Conservation (phyloP, 2,888 invertebrate species). For the Tubulanus polymorphus region DNA sequence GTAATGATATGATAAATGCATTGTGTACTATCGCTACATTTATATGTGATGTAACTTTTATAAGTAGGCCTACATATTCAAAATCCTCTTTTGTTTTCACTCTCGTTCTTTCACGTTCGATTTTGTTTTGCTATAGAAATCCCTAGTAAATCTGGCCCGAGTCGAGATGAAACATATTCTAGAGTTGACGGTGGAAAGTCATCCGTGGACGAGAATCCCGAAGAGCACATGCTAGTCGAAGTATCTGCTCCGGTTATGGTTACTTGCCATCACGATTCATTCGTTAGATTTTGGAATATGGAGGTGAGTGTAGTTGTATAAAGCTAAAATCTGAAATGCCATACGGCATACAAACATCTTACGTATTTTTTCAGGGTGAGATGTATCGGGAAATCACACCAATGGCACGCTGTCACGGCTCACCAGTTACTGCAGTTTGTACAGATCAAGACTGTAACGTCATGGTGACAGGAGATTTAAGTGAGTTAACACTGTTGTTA, state of each 20-base stretch:
- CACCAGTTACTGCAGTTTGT: conserved; percentile 40
- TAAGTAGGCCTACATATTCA: too few relatives aligned
- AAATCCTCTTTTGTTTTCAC: too few relatives aligned
- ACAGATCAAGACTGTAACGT: conserved; percentile 42
- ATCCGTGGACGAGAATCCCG: conserved; percentile 15
- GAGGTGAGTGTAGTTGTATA: conserved; percentile 29
- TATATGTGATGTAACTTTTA: too few relatives aligned
- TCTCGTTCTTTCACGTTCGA: too few relatives aligned
- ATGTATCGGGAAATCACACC: conserved; percentile 41
- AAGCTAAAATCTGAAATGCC: not conserved
- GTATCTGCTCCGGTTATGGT: conserved; percentile 43
- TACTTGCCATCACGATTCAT: conserved; percentile 42
- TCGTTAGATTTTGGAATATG: conserved; percentile 45
- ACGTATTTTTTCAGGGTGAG: conserved; percentile 32
- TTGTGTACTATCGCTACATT: too few relatives aligned
- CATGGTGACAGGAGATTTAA: conserved; percentile 44
- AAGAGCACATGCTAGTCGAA: conserved; percentile 36
- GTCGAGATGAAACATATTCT: too few relatives aligned
- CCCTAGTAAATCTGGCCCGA: too few relatives aligned
- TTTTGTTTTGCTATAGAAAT: too few relatives aligned
- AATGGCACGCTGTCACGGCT: conserved; percentile 37
- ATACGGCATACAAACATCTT: not conserved
- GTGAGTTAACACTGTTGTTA: too few relatives aligned
- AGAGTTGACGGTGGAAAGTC: not conserved
- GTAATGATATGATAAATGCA: too few relatives aligned